Evolutionary conservation across 2,113 vertebrate species (phyloP), one percentile per base, ranked within the genome.

Genomic region (Arothron firmamentum): DNA sequence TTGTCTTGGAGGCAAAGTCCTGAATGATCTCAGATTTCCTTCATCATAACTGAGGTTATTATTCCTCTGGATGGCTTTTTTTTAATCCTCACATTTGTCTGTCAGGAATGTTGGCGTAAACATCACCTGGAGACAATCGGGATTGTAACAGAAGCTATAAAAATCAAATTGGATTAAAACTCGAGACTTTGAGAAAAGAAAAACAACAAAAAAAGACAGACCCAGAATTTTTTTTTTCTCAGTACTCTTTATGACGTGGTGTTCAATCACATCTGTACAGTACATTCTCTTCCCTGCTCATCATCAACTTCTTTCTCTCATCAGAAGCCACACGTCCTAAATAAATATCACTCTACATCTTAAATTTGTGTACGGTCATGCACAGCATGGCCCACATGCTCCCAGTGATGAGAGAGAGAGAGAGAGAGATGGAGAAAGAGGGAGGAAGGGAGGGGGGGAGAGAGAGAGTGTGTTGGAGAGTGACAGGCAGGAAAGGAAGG

Each of bases 201-300:
- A 48, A 48, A 48, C 47, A 18, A 48, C 45, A 48, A 19, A 49
- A 14, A 56, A 11, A 53, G 12, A 65, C 47, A 50, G 51, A 77
- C 59, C 60, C 49, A 80, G 50, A 74, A 19, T 74, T 12, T 25
- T 85, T 67, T 72, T 85, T 80, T 71, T 85, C 80, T 85, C 73
- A 83, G 85, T 87, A 77, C 54, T 84, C 78, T 82, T 47, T 79
- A 70, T 63, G 56, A 52, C 45, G 51, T 66, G 57, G 57, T 65
- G 74, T 77, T 86, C 83, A 86, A 85, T 87, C 85, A 87, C 65
- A 83, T 76, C 55, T 82, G 86, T 84, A 87, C 84, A 88, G 82
- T 83, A 89, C 75, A 82, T 81, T 81, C 70, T 69, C 74, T 17
- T 5, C 15, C 15, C 61, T 69, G 5, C 62, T 56, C 46, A 66